These are phyloP conservation scores for Ruditapes philippinarum DNA, from an alignment of 1,140 invertebrate genomes.

Conservation along the genomic window DNA sequence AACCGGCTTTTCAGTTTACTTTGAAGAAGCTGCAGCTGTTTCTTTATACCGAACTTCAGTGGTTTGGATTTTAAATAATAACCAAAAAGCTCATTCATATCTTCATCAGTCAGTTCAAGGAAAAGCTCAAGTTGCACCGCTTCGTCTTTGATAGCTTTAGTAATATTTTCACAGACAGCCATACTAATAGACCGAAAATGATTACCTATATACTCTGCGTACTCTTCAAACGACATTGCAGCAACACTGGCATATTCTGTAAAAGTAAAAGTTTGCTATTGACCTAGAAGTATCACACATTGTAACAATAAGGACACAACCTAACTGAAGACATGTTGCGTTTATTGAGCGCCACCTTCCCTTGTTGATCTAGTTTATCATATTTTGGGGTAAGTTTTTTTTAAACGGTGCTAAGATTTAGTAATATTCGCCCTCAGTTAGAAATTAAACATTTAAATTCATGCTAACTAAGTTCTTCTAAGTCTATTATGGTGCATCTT, in stretches of 20 bases:
- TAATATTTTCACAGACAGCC: not conserved
- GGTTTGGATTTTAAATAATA: not conserved
- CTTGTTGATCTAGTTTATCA: too few species aligned
- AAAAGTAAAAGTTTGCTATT: too few species aligned
- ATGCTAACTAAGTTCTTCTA: too few species aligned
- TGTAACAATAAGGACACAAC: too few species aligned
- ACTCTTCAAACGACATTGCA: not conserved
- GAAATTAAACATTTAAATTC: too few species aligned
- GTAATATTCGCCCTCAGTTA: too few species aligned
- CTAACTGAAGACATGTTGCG: too few species aligned
- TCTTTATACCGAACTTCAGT: not conserved
- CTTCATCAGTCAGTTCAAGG: not conserved
- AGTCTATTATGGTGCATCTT: too few species aligned
- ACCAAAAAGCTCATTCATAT: not conserved
- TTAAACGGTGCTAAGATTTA: too few species aligned
- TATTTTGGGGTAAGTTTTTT: too few species aligned
- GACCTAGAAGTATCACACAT: too few species aligned
- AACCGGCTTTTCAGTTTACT: not conserved
- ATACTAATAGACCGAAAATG: not conserved
- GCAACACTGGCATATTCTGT: not conserved
- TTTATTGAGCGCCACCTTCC: too few species aligned
- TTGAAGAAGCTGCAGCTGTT: not conserved
- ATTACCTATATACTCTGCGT: not conserved
- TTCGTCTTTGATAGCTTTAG: not conserved
- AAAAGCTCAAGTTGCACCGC: not conserved